Base-by-base conservation (phyloP, 1,140 invertebrate genomes). In the Geopemphigus sp. region DNA sequence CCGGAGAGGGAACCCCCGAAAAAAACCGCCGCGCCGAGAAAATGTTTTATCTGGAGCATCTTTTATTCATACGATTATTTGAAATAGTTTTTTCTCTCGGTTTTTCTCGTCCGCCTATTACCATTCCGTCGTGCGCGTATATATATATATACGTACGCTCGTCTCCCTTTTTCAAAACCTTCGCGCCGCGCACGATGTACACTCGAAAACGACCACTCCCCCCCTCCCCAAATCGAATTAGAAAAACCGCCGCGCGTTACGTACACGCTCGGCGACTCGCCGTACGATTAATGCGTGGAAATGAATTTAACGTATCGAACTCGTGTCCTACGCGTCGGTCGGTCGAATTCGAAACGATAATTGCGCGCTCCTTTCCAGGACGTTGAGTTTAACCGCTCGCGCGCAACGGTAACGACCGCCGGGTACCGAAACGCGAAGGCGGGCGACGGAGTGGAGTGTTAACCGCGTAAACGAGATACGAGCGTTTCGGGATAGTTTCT, bases 61-160 rank as follows among this genome's bases (percentile, higher is more conserved):
- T 74, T 74, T 74, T 74, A 74, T 74, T 74, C 72, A 74, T 74
- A 74, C 24, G 72, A 74, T 74, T 74, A 74, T 74, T 57, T 59
- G 15, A n/a, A 19, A 57, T 22, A 15, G 54, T 59, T n/a, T 59
- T 39, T 74, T 74, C 19, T 12, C 53, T 10, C 72, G 32, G 3
- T 39, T 39, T 39, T 39, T 39, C 32, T 39, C 12, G 22, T 12
- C 14, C 32, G 54, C 54, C 54, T 39, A 74, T 59, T 59, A 74
- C 56, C 72, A 56, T 74, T 59, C 47, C 10, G 19, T 54, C 68
- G 68, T 72, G 54, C 53, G 29, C 8, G 8, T 39, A 39, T 39
- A 39, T 39, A 39, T 39, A 39, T 39, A 39, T 39, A 39, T 4
- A 39, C 32, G 32, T 70, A 70, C 50, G 24, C 54, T 26, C 26